Evolutionary conservation across 2,888 invertebrate species (phyloP).

Genomic region (Acronicta leporina): DNA sequence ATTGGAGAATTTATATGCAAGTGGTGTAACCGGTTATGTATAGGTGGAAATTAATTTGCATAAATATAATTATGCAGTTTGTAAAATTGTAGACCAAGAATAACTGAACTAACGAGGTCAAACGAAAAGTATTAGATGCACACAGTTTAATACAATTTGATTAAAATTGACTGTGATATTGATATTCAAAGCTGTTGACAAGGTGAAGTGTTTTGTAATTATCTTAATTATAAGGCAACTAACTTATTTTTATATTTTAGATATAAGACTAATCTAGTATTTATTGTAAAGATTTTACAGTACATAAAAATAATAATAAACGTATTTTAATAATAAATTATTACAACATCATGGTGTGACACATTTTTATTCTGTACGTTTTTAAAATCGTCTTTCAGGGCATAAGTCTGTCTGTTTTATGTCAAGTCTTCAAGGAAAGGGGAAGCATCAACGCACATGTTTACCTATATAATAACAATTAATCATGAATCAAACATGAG

Average conservation of each 20-base stretch:
- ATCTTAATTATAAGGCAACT: constrained; percentile 50
- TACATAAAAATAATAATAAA: constrained; percentile 18
- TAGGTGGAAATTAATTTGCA: constrained; percentile 9
- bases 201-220: constrained; percentile 54
- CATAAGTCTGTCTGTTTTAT: too few relatives aligned
- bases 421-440: too few relatives aligned
- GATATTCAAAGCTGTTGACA: constrained; percentile 72
- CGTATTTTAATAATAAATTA: constrained; percentile 14
- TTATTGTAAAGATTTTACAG: constrained; percentile 48
- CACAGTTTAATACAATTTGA: constrained; percentile 59
- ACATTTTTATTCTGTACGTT: too few relatives aligned
- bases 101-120: constrained; percentile 37
- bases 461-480: too few relatives aligned
- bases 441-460: too few relatives aligned
- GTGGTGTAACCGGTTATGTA: constrained; percentile 7
- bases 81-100: constrained; percentile 12
- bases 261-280: constrained; percentile 38
- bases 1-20: constrained; percentile 13
- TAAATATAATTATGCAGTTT: constrained; percentile 3
- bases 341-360: background rate
- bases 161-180: constrained; percentile 81
- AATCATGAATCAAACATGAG: too few relatives aligned
- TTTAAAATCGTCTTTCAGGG: too few relatives aligned
- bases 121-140: constrained; percentile 53
- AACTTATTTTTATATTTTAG: constrained; percentile 65